Base-by-base conservation (phyloP, 2,888 invertebrate genomes). In the Cyclophora punctaria region DNA sequence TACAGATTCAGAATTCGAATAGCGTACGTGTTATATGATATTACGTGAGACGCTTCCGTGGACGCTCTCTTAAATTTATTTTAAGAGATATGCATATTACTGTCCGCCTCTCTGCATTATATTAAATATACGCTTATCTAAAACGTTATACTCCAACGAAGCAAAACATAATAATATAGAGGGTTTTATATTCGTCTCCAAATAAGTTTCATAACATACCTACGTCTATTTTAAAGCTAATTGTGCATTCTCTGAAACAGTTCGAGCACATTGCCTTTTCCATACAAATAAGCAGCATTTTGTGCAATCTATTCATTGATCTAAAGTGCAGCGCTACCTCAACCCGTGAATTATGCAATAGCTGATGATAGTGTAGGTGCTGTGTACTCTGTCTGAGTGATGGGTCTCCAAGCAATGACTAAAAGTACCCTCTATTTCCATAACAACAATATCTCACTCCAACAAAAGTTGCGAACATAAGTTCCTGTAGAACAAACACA, bases 301-400 rank as follows among this genome's bases (percentile, higher is more conserved):
- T 65, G 74, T 71, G 80, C 80, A 78, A 77, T 78, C 76, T 79
- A 72, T 59, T 69, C 59, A 64, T 71, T 59, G 61, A 72, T 75
- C 79, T 83, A 82, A 73, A 77, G 85, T 86, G 86, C 84, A 77
- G 64, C 70, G 65, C 69, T 73, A 74, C 62, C 64, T 61, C 58
- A 45, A 70, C 60, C 69, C 67, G 72, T 73, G 74, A 67, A 73
- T 69, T 65, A 74, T 75, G 74, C 37, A 67, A 67, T 64, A 66
- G 68, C 78, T 78, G 79, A 79, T 85, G 82, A 73, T 67, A 67
- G 80, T 84, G 83, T 85, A 83, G 71, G 85, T 86, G 86, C 87
- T 85, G 83, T 83, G 82, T 85, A 80, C 70, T 63, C 64, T 70
- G 75, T 77, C 78, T 74, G 75, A 79, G 67, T 72, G 71, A 80